Conservation (phyloP, 1,140 invertebrate species). For the Eriocheir sinensis region DNA sequence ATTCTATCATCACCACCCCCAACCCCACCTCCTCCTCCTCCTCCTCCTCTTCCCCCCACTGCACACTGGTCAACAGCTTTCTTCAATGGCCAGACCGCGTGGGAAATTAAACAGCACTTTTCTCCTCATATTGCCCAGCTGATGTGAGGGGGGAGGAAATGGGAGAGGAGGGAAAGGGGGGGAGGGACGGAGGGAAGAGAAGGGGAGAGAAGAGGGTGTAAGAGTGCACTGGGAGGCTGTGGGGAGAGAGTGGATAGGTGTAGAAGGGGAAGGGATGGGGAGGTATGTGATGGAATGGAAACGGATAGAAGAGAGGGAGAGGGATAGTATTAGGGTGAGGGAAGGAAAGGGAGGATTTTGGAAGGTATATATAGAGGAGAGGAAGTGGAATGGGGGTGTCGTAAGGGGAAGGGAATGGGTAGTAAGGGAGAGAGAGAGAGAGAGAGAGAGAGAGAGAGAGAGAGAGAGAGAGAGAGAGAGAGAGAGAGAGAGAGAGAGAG, state of each 20-base stretch:
- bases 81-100: constrained; percentile 20
- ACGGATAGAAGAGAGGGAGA: background rate
- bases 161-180: background rate
- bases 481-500: no score
- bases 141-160: background rate
- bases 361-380: background rate
- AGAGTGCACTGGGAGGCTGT: background rate
- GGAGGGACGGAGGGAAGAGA: background rate
- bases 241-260: no score
- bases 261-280: no score
- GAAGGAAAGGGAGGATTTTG: background rate
- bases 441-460: constrained; percentile 14
- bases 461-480: background rate
- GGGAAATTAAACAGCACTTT: constrained; percentile 45
- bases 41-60: background rate
- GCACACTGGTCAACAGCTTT: constrained; percentile 42
- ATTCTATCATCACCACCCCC: background rate
- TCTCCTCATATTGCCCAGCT: constrained; percentile 36
- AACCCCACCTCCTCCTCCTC: background rate
- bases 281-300: background rate
- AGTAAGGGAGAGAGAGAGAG: background rate
- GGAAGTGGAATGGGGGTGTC: background rate
- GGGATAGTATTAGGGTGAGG: background rate
- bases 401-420: background rate
- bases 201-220: background rate